Base-by-base conservation (phyloP, 2,113 vertebrate genomes). In the Gallinago jamesoni region DNA sequence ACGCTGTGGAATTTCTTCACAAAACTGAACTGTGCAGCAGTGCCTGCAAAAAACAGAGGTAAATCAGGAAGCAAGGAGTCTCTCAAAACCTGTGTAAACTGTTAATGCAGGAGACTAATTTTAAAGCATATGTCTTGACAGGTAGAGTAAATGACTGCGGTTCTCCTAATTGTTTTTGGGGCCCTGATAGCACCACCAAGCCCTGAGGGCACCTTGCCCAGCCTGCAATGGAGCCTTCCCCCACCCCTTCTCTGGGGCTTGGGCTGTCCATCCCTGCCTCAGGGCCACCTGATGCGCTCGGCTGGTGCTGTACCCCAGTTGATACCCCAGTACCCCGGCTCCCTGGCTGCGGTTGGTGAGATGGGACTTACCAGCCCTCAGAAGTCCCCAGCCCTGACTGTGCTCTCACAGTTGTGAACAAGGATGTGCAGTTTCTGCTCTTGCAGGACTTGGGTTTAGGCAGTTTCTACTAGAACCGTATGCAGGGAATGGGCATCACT, bases 21-120 rank as follows among this genome's bases (percentile, higher is more conserved):
- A 35, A 93, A 91, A 53, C 35, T 53, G 57, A 91, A 87, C 1
- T 2, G 8, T 78, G 59, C 18, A 77, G 33, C 35, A 80, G 18
- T 70, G 57, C 57, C 20, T 82, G 33, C 35, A 76, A 66, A 16
- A 78, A 83, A 66, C 78, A 10, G 18, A 53, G 7, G 55, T 64
- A 31, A 23, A 63, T 70, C n/a, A 64, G 60, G n/a, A 89, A 73
- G 59, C 37, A 64, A 82, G 82, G 53, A 27, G 24, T 64, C 21
- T n/a, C 62, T 80, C 39, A 87, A 97, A 88, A 21, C 20, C 43
- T 62, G 27, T 48, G 96, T 83, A 81, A 83, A 39, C 13, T 35
- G 12, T 67, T 59, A 39, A 68, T 60, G n/a, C 12, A 13, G 33
- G 19, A 73, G 10, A 68, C 35, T 91, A 53, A 68, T 87, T 90